A percentile compares a stretch with the other conserved stretches of the same genome.
Evolutionary conservation across 2,113 vertebrate genomes (phyloP).

Genomic region (Emberiza fucata): DNA sequence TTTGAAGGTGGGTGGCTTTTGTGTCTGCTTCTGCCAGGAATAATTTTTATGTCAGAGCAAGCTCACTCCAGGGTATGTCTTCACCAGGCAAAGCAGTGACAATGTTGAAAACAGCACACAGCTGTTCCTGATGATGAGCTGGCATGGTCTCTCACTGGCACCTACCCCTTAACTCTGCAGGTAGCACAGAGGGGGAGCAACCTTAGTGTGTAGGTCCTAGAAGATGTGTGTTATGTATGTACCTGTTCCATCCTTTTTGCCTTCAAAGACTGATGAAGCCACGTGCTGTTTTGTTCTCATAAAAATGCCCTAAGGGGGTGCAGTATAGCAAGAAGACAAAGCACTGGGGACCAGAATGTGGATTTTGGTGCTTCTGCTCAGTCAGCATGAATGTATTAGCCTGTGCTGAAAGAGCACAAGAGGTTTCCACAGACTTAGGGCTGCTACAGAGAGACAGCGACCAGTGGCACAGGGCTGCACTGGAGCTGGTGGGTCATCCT

Average conservation of each 20-base stretch:
- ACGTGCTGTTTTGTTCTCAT: background rate
- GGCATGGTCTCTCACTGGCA: background rate
- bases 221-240: background rate
- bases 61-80: background rate
- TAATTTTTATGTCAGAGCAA: background rate
- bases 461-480: background rate
- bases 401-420: background rate
- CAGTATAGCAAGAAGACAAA: background rate
- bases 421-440: background rate
- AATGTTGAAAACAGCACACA: background rate
- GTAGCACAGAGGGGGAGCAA: background rate
- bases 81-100: background rate
- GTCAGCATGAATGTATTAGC: background rate
- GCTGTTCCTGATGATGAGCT: background rate
- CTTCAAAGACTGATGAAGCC: background rate
- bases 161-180: background rate
- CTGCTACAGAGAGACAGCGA: background rate
- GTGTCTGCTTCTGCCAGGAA: constrained; percentile 20
- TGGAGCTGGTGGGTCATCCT: background rate
- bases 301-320: background rate
- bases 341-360: background rate
- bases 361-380: background rate
- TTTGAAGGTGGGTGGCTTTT: background rate
- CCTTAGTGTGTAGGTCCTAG: background rate
- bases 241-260: background rate